Base-by-base conservation (phyloP, 2,888 invertebrate species). In the Yponomeuta evonymella region DNA sequence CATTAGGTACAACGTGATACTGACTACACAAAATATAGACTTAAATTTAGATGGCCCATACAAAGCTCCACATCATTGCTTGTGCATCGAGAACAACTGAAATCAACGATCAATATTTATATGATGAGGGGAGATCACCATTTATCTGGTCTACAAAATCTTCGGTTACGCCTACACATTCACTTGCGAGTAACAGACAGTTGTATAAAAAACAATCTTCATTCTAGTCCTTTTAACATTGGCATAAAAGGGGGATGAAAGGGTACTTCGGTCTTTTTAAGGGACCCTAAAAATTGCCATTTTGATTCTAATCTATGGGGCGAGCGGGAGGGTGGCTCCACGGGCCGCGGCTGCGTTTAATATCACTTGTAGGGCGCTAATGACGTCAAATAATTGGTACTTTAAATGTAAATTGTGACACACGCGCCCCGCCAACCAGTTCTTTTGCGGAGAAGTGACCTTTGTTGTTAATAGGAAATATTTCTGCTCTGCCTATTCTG, bases 321-420 rank as follows among this genome's bases (percentile, higher is more conserved):
- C 29, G 36, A 8, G 33, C 11, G 15, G 33, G 23, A 23, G 29
- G 64, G 64, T n/a, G n/a, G 64, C 23, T 11, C 63, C 63, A 63
- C 63, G 63, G n/a, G 63, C 23, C 29, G 23, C 64, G 70, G 70
- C 64, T 70, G 70, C 70, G 70, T 58, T 64, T 64, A 64, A 64
- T 68, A 68, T 68, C 68, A 51, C 68, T 51, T 30, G 68, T 29
- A 36, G 51, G 51, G 51, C 51, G 68, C 51, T 68, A 51, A 92
- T 91, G 91, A 90, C 87, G 82, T 89, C 90, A 88, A 89, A 91
- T 91, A 91, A 92, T 90, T 90, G 91, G 89, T 88, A 86, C 91
- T 92, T 91, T 91, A 90, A 88, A 92, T 92, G 92, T 90, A 89
- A 91, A 92, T 91, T 88, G 85, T 87, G 87, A 89, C 86, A 90